Evolutionary conservation across 2,797 vertebrate species (phyloP).

Genomic region (Okamejei kenojei): DNA sequence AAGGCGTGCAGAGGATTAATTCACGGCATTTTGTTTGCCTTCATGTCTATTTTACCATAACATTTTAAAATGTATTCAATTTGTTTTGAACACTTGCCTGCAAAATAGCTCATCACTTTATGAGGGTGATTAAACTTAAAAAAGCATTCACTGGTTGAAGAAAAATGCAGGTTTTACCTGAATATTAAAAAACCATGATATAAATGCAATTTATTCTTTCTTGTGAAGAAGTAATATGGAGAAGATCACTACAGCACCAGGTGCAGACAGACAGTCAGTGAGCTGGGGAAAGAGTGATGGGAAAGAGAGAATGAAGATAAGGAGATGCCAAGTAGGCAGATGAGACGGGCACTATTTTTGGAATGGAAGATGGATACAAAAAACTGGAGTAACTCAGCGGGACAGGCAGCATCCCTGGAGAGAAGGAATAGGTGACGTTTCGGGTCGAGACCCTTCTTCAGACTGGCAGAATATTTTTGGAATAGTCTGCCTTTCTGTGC

Average conservation of each 20-base stretch:
- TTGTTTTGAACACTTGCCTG: not conserved
- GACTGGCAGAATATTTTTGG: not conserved
- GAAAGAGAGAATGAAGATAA: not conserved
- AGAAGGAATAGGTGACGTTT: too few relatives aligned
- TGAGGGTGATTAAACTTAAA: not conserved
- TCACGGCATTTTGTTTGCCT: too few relatives aligned
- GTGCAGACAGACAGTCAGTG: not conserved
- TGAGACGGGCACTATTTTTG: not conserved
- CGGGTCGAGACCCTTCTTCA: too few relatives aligned
- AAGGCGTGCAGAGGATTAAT: not conserved
- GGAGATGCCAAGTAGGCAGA: not conserved
- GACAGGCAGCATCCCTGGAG: too few relatives aligned
- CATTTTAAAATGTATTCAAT: not conserved
- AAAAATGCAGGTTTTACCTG: not conserved
- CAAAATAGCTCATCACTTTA: not conserved
- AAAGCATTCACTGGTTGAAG: not conserved
- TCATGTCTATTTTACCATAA: not conserved
- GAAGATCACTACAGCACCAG: not conserved
- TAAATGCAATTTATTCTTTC: not conserved
- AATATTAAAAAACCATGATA: not conserved
- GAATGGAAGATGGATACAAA: not conserved
- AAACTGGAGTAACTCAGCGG: not conserved
- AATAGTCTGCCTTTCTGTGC: not conserved
- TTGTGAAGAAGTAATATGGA: not conserved
- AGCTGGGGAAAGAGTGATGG: not conserved